Base-by-base conservation (phyloP, 1,140 invertebrate genomes). In the Drosophila truncata region DNA sequence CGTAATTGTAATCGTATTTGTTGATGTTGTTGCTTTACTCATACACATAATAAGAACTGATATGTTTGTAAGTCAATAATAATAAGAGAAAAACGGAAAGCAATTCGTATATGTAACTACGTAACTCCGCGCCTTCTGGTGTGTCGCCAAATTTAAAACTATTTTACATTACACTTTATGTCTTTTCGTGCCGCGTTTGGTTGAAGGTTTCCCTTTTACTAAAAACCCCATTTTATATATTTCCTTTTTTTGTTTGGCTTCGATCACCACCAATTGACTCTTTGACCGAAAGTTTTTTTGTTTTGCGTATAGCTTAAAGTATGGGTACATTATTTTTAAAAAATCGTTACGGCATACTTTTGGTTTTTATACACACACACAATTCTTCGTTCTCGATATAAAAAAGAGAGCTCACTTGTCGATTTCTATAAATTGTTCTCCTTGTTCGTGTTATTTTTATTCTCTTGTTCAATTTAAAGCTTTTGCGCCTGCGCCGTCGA, bases 401-500 rank as follows among this genome's bases (percentile, higher is more conserved):
- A 82, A 78, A 75, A 72, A 77, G 80, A 81, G 52, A 50, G 37
- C 35, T 59, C 47, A 55, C 63, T 44, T 70, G 47, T 44, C 39
- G 44, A 71, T 58, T 78, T 71, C 69, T 62, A 39, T 59, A 60
- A 69, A 77, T 76, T 65, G 69, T 90, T 84, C 44, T 72, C 39
- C 59, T 77, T 77, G 71, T 70, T 70, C 55, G 67, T 73, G 54
- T 72, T 77, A 78, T 78, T 57, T 46, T 73, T 62, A 44, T 65
- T 79, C 57, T 39, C 73, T 83, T 82, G 63, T 86, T 86, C 69
- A 87, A 82, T 86, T 86, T 90, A 90, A 90, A 90, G 85, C 85
- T 90, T 90, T 90, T 90, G 86, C 85, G 86, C 86, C 81, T 85
- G 86, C 85, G 81, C 74, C 85, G 81, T 70, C 85, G 18, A 58